phyloP scores from a whole-genome alignment of 2,888 invertebrate species.

The Idaea dimidiata region DNA sequence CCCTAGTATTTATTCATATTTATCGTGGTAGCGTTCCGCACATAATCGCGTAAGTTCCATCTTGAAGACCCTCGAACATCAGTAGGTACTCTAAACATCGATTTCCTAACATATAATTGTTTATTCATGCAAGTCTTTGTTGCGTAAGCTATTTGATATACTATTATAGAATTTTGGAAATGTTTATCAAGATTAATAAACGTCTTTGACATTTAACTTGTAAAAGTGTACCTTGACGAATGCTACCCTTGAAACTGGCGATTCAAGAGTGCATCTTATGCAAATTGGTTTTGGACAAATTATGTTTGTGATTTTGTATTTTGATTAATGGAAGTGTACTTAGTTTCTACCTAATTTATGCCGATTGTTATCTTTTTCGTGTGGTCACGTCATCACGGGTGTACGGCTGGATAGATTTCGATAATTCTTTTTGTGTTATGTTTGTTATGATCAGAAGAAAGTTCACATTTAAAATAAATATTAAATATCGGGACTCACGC shows the following conservation, averaged over 20 bases:
- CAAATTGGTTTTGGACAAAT: not conserved
- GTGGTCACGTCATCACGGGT: no score
- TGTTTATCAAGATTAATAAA: slow-evolving; percentile 8
- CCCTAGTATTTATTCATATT: not conserved
- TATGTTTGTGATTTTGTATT: not conserved
- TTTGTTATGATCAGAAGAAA: no score
- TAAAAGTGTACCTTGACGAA: not conserved
- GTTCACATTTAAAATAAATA: no score
- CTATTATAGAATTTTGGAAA: slow-evolving; percentile 1
- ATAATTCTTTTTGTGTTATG: no score
- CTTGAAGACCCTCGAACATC: not conserved
- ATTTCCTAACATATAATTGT: slow-evolving; percentile 34
- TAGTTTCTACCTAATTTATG: not conserved
- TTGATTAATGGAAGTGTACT: not conserved
- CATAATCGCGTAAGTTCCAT: not conserved
- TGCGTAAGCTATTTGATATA: slow-evolving; percentile 21
- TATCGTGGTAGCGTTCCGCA: not conserved
- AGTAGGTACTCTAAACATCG: slow-evolving; percentile 25
- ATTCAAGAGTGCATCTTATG: not conserved
- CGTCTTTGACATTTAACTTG: not conserved
- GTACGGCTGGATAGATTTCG: no score
- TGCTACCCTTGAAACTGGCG: not conserved
- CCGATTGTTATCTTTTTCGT: not conserved
- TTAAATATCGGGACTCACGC: no score
- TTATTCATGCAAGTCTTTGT: slow-evolving; percentile 37